Conservation (phyloP, 2,113 vertebrate genomes). For the Erpornis zantholeuca region DNA sequence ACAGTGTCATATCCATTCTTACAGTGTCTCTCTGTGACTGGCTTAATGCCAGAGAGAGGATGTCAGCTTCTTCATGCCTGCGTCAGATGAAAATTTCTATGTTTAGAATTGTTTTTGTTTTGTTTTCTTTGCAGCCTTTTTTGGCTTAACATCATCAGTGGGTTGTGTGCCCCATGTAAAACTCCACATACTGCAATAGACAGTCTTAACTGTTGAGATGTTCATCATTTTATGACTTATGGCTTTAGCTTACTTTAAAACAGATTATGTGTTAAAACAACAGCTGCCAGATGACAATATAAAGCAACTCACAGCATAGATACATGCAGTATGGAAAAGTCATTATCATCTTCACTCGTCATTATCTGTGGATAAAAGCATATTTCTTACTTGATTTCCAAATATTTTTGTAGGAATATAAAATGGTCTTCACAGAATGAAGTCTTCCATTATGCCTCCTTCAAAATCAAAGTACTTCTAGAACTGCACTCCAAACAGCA, state of each 20-base stretch:
- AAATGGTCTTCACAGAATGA: neutral
- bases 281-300: neutral
- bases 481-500: neutral
- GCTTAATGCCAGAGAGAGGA: neutral
- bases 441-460: neutral
- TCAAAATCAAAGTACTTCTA: neutral
- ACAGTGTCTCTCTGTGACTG: neutral
- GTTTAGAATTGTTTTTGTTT: neutral
- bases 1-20: neutral
- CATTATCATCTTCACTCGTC: neutral
- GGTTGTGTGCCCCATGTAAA: neutral
- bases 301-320: neutral
- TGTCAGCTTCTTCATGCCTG: neutral
- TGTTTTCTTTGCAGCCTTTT: neutral
- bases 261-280: neutral
- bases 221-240: neutral
- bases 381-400: neutral
- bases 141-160: neutral
- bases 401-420: neutral
- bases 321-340: neutral
- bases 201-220: neutral
- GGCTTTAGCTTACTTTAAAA: neutral
- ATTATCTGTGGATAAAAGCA: neutral
- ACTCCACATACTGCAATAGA: neutral
- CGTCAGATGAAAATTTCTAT: neutral